Evolutionary conservation across 2,888 invertebrate genomes (phyloP).

Genomic region (Xylota sylvarum): DNA sequence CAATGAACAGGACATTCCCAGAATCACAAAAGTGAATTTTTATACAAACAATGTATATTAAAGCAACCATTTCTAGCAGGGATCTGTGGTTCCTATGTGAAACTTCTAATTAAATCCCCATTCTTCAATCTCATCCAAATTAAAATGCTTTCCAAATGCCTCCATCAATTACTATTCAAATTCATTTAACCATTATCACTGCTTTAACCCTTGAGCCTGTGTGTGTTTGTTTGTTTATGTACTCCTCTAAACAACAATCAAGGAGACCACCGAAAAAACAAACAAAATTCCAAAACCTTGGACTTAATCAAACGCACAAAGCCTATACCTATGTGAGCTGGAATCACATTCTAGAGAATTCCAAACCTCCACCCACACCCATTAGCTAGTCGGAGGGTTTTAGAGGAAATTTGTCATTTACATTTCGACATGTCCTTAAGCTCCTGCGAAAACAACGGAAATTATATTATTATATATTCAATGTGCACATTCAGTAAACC

Average conservation of each 20-base stretch:
- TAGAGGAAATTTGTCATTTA: constrained; percentile 67
- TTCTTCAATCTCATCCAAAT: constrained; percentile 33
- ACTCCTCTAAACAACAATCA: constrained; percentile 39
- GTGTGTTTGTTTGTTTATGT: not conserved
- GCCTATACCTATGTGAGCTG: not conserved
- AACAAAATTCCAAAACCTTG: constrained; percentile 60
- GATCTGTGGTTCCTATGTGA: not conserved
- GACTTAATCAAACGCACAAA: constrained; percentile 69
- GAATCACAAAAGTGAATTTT: too few species aligned
- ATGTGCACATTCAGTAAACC: constrained; percentile 43
- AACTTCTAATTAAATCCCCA: not conserved
- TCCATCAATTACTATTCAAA: constrained; percentile 57
- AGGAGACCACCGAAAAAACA: constrained; percentile 61
- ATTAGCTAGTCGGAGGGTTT: constrained; percentile 7
- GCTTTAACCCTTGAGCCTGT: constrained; percentile 29
- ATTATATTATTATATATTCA: constrained; percentile 74
- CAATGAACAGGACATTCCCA: too few species aligned
- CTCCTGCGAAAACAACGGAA: constrained; percentile 68
- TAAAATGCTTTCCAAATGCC: constrained; percentile 36
- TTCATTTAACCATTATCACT: constrained; percentile 61
- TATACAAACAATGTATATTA: too few species aligned
- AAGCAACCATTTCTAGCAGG: not conserved
- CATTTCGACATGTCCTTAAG: constrained; percentile 73
- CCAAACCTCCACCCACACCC: constrained; percentile 3
- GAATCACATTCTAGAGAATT: constrained; percentile 37